Base-by-base conservation (phyloP, 2,888 invertebrate species). In the Zonitis immaculata region DNA sequence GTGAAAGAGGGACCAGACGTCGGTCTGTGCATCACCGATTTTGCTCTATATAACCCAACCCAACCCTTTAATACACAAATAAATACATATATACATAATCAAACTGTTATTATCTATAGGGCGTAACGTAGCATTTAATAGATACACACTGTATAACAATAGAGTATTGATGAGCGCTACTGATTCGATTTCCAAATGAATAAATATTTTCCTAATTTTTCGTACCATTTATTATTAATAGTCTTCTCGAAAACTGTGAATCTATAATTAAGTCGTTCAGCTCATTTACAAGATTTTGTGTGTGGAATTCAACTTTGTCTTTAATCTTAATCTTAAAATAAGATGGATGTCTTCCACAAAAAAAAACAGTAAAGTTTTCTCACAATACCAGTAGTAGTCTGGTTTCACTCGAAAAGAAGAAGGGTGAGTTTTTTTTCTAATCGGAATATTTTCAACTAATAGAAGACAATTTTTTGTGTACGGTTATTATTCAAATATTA, bases 101-200 rank as follows among this genome's bases (percentile, higher is more conserved):
- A 68, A 62, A 67, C 61, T 61, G 65, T 67, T 67, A 69, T 71
- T 67, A 70, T 70, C 63, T 67, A n/a, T n/a, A 59, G 66, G 67
- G 68, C 64, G 66, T 68, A 67, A 68, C 67, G 58, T 60, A 57
- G 63, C 60, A 66, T 64, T 67, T 66, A 67, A 66, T 67, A 57
- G 64, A 66, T 61, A 59, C 58, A 57, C 62, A 62, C 60, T 59
- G 60, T 56, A 58, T 60, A 58, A 61, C 60, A 63, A 62, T 61
- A 53, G 39, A 56, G 50, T 53, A 48, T 53, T 58, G 61, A 61
- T 64, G 60, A 62, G 57, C n/a, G n/a, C 59, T n/a, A 57, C 59
- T 57, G 59, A 59, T 61, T 63, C 16, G 45, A 44, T 48, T 51
- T 53, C 47, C 47, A 54, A 51, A 48, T 9, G 39, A 39, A 39